Evolutionary conservation across 2,797 vertebrate species (phyloP), one percentile per base, ranked within the genome.

Genomic region (Fratercula arctica): DNA sequence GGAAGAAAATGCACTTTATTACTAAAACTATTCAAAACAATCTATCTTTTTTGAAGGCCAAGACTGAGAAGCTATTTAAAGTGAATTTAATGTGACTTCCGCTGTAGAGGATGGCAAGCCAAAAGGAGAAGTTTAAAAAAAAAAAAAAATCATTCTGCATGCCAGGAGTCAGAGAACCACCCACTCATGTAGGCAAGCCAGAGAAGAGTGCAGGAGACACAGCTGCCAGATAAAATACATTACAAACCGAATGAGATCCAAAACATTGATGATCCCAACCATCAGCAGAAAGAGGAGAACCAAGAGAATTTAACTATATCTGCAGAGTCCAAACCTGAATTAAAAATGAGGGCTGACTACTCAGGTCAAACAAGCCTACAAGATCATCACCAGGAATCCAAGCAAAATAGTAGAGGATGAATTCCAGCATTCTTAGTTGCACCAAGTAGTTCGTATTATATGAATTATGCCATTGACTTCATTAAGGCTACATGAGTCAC

Each of bases 51-150:
- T 57, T 82, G 85, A 96, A 96, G 82, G 83, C 85, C 51, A 92
- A 95, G 96, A 93, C 66, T 57, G 31, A 95, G 89, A 86, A 90
- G 63, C 54, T 97, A 94, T 95, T 96, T 93, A 90, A 95, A 96
- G 79, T 45, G 43, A 89, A 91, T 97, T 94, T 94, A 92, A 93
- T 84, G 59, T 81, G 57, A 81, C 87, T 97, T 97, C 92, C 24
- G 6, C 31, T 66, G 23, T 48, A 93, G 54, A 96, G 37, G 33
- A 86, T 89, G 31, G 59, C 85, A 96, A 95, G 85, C 87, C 76
- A 94, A 95, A 87, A 85, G 57, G 15, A 96, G 57, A 93, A 90
- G 35, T 70, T 84, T 19, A 6, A 21, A 57, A 18, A 41, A 69
- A 94, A 92, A 88, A 74, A 43, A 80, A 10, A 50, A 53, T 39